These are phyloP conservation scores for Meiosimyza platycephala DNA, from an alignment of 2,888 invertebrate species.

Conservation along the genomic window DNA sequence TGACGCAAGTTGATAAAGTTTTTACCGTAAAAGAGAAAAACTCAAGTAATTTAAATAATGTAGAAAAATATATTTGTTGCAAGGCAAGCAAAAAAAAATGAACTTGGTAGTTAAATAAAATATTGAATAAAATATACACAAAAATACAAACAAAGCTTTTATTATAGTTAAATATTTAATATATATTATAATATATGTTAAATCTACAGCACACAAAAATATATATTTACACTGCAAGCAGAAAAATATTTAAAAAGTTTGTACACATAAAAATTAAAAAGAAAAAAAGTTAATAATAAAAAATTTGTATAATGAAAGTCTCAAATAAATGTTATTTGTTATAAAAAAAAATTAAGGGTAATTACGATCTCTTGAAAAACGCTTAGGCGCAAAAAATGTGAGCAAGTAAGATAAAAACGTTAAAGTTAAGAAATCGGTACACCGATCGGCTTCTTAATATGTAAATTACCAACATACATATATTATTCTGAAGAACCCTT, in stretches of 20 bases:
- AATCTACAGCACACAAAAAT: constrained; percentile 17
- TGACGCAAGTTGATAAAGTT: constrained; percentile 14
- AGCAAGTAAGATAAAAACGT: too few relatives aligned
- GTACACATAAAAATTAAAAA: neutral
- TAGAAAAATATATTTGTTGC: constrained; percentile 14
- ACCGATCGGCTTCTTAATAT: too few relatives aligned
- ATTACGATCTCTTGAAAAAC: neutral
- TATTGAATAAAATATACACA: constrained; percentile 32
- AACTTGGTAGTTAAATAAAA: constrained; percentile 20
- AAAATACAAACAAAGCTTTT: constrained; percentile 50
- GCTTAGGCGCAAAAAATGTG: neutral
- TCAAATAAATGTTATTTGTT: too few relatives aligned
- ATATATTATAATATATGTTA: constrained; percentile 38
- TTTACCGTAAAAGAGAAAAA: neutral
- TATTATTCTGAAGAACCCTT: too few relatives aligned
- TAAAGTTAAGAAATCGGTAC: too few relatives aligned
- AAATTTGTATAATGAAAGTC: neutral
- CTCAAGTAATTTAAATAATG: constrained; percentile 4
- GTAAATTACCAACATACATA: too few relatives aligned
- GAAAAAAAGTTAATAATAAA: constrained; percentile 5
- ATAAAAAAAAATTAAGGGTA: too few relatives aligned
- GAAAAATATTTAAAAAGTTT: constrained; percentile 36
- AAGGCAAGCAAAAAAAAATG: constrained; percentile 49
- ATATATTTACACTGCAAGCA: constrained; percentile 28
- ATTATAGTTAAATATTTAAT: constrained; percentile 44